phyloP scores from a whole-genome alignment of 2,797 vertebrate species.

The Acipenser oxyrinchus region DNA sequence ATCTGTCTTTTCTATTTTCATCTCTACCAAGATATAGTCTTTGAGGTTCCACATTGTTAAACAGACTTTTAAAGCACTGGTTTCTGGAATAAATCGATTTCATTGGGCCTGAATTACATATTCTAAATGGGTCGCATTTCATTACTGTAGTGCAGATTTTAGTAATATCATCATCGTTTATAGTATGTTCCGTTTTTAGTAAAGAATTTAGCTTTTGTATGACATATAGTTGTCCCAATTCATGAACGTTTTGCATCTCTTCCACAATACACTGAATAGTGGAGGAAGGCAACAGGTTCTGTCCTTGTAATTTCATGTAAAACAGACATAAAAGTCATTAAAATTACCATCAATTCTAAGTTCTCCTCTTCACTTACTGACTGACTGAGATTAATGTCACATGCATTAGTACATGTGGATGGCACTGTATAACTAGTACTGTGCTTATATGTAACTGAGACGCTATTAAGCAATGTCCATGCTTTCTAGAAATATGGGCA shows the following conservation, averaged over 20 bases:
- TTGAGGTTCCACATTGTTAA: conserved; percentile 1
- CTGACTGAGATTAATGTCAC: too few relatives aligned
- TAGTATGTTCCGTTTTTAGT: not conserved
- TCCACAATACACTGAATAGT: too few relatives aligned
- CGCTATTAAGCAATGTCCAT: too few relatives aligned
- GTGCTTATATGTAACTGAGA: too few relatives aligned
- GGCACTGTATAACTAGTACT: too few relatives aligned
- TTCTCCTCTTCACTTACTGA: too few relatives aligned
- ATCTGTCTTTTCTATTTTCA: not conserved
- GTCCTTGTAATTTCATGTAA: not conserved
- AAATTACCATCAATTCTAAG: too few relatives aligned
- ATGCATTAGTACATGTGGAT: too few relatives aligned
- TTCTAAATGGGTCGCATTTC: not conserved
- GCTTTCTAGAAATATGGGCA: not conserved
- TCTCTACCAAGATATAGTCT: not conserved
- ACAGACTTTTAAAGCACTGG: not conserved
- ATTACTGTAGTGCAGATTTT: not conserved
- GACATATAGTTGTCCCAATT: not conserved
- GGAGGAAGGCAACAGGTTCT: too few relatives aligned
- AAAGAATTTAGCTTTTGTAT: not conserved
- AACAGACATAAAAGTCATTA: too few relatives aligned
- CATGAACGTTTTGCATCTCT: not conserved
- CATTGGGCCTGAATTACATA: not conserved
- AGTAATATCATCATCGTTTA: not conserved
- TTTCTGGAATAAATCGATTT: not conserved